A percentile compares a stretch with the other conserved stretches of the same genome.
Evolutionary conservation across 2,797 vertebrate genomes (phyloP).

Genomic region (Amblyraja radiata): DNA sequence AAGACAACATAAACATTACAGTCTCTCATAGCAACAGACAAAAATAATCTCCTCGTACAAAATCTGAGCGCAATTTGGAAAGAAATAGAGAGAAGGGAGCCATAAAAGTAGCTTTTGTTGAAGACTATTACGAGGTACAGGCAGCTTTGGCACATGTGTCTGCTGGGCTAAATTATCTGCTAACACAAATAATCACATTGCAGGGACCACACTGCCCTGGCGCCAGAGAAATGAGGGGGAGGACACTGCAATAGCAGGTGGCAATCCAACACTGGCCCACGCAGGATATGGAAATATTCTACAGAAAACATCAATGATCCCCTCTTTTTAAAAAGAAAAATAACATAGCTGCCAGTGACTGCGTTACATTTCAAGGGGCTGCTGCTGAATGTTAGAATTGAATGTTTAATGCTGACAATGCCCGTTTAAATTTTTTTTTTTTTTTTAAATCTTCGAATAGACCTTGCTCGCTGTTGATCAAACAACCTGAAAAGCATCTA

Average conservation of each 20-base stretch:
- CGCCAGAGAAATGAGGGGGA: slow-evolving; percentile 43
- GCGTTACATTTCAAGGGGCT: slow-evolving; percentile 53
- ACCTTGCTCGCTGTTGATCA: slow-evolving; percentile 50
- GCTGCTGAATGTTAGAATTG: slow-evolving; percentile 49
- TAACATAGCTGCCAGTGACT: slow-evolving; percentile 40
- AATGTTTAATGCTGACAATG: slow-evolving; percentile 47
- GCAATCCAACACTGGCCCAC: slow-evolving; percentile 46
- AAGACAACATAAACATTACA: slow-evolving; percentile 30
- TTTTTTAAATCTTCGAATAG: slow-evolving; percentile 43
- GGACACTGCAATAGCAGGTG: slow-evolving; percentile 48
- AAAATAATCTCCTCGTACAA: slow-evolving; percentile 10
- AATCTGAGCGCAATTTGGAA: slow-evolving; percentile 36
- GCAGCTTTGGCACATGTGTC: slow-evolving; percentile 44
- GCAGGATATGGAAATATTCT: slow-evolving; percentile 42
- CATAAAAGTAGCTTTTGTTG: slow-evolving; percentile 38
- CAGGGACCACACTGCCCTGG: slow-evolving; percentile 56
- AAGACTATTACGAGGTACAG: slow-evolving; percentile 32
- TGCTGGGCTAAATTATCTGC: slow-evolving; percentile 63
- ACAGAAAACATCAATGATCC: slow-evolving; percentile 43
- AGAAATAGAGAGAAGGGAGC: slow-evolving; percentile 35
- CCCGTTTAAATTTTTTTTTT: slow-evolving; percentile 42
- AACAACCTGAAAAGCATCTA: slow-evolving; percentile 55
- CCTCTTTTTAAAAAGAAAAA: slow-evolving; percentile 42
- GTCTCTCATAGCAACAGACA: slow-evolving; percentile 37
- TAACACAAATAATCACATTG: slow-evolving; percentile 64